Evolutionary conservation across 2,113 vertebrate genomes (phyloP).

Genomic region (Eretmodus cyanostictus): DNA sequence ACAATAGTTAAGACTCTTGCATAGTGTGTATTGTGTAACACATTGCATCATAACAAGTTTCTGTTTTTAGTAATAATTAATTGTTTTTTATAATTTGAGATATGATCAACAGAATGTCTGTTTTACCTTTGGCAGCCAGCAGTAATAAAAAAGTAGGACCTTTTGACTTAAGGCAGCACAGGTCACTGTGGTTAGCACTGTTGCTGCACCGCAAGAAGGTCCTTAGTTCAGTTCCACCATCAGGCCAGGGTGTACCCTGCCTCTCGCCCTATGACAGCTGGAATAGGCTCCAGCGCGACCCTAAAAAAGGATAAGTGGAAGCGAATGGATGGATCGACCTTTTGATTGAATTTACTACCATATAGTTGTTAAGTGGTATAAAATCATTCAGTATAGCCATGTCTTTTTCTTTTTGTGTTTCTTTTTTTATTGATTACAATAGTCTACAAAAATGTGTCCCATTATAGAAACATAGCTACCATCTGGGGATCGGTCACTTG

Average conservation of each 20-base stretch:
- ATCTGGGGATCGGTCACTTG: neutral
- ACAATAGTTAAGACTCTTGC: neutral
- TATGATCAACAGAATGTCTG: neutral
- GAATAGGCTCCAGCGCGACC: neutral
- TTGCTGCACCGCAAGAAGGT: neutral
- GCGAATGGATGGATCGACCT: accelerated
- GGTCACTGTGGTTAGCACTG: neutral
- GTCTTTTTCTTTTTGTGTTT: neutral
- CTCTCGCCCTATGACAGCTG: neutral
- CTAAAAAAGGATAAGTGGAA: neutral
- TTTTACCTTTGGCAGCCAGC: neutral
- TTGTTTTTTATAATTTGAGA: neutral
- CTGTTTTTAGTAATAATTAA: neutral
- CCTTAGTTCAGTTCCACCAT: neutral
- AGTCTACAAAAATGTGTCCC: neutral
- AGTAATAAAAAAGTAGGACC: neutral
- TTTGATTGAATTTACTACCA: neutral
- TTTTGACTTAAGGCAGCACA: accelerated
- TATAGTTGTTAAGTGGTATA: neutral
- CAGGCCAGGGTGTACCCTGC: neutral
- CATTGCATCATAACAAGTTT: neutral
- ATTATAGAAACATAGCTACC: neutral
- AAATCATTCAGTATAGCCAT: neutral
- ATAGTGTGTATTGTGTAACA: neutral
- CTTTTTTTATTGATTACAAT: neutral